Conservation (phyloP, 2,888 invertebrate genomes). For the Lasioglossum lativentre region DNA sequence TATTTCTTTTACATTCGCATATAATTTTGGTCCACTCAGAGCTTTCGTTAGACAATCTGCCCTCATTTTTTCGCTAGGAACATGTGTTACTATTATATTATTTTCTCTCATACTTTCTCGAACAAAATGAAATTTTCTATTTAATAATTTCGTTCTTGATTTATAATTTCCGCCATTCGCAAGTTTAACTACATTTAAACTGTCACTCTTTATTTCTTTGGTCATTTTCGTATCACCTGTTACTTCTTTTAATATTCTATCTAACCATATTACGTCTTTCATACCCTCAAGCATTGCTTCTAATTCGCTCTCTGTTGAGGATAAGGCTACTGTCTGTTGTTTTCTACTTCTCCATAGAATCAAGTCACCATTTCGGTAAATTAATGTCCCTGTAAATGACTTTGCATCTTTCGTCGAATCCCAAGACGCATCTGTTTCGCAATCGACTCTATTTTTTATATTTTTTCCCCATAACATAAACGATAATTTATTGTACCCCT, state of each 20-base stretch:
- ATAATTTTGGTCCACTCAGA: too few species aligned
- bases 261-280: slow-evolving; percentile 21
- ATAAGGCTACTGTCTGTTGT: slow-evolving; percentile 24
- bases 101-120: too few species aligned
- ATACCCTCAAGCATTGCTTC: slow-evolving; percentile 26
- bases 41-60: too few species aligned
- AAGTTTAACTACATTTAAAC: slow-evolving; percentile 9
- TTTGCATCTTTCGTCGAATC: slow-evolving; percentile 21
- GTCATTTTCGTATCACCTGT: not conserved
- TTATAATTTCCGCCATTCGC: not conserved
- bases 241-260: slow-evolving; percentile 25
- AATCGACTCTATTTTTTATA: too few species aligned
- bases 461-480: too few species aligned
- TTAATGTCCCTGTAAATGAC: slow-evolving; percentile 31
- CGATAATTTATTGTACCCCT: too few species aligned
- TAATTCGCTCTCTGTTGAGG: slow-evolving; percentile 26
- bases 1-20: too few species aligned
- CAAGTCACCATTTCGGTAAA: slow-evolving; percentile 31
- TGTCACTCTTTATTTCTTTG: slow-evolving; percentile 7
- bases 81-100: too few species aligned
- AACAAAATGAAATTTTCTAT: too few species aligned
- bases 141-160: too few species aligned
- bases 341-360: slow-evolving; percentile 30
- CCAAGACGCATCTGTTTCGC: too few species aligned
- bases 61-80: too few species aligned